A percentile compares a stretch with the other conserved stretches of the same genome.
Conservation (phyloP, 92 coral and sea anemone species). For the Epizoanthus rinbou region DNA sequence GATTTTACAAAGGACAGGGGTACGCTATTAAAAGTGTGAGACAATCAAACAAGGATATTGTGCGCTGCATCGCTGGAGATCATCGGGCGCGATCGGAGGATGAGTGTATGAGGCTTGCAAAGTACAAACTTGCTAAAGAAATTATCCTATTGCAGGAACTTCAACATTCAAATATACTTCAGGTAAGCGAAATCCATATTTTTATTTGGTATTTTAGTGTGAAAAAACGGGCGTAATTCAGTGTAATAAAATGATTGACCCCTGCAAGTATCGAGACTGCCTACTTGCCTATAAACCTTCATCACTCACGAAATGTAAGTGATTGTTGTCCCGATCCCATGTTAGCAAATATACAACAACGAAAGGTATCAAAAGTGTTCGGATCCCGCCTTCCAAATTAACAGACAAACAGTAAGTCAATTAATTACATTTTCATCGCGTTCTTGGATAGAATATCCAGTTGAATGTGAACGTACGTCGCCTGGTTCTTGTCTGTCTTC, state of each 20-base stretch:
- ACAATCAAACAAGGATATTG: conserved; percentile 67
- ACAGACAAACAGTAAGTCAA: not conserved
- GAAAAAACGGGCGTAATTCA: not conserved
- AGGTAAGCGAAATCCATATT: conserved; percentile 60
- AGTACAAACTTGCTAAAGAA: conserved; percentile 92
- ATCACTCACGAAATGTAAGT: conserved; percentile 1
- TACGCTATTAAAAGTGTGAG: conserved; percentile 86
- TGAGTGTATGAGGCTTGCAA: conserved; percentile 79
- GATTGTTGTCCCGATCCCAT: not conserved
- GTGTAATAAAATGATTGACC: not conserved
- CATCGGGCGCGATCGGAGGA: conserved; percentile 53
- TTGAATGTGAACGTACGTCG: not conserved
- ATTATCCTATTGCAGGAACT: conserved; percentile 81
- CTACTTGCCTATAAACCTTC: conserved; percentile 4
- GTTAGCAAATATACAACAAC: not conserved
- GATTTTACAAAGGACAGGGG: conserved; percentile 53
- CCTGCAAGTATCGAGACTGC: not conserved
- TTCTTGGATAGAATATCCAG: not conserved
- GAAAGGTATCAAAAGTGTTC: not conserved
- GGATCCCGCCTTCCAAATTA: conserved; percentile 11
- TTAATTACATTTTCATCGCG: not conserved
- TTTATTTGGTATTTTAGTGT: not conserved
- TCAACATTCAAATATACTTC: conserved; percentile 75
- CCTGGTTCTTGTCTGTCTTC: conserved; percentile 5
- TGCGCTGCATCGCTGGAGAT: conserved; percentile 54